A percentile compares a stretch with the other conserved stretches of the same genome.
Evolutionary conservation across 2,888 invertebrate species (phyloP).

Genomic region (Dynastes hyllus): DNA sequence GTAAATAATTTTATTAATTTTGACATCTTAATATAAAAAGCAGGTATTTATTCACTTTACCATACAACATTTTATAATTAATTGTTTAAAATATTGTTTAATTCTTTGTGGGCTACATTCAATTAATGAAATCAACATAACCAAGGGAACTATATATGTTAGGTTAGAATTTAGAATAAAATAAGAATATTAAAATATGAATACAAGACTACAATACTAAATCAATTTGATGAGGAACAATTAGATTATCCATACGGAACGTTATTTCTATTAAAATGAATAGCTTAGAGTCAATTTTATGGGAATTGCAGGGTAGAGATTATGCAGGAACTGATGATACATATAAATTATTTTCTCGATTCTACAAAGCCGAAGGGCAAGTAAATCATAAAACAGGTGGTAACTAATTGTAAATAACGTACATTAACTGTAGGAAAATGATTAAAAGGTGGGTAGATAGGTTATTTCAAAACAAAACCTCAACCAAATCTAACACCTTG

Average conservation of each 20-base stretch:
- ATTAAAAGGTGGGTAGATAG: conserved; percentile 3
- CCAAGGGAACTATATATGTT: no score
- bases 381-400: not conserved
- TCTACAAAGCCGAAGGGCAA: conserved; percentile 22
- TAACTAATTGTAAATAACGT: not conserved
- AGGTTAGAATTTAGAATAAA: not conserved
- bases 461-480: not conserved
- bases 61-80: no score
- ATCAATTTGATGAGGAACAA: not conserved
- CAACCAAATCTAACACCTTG: conserved; percentile 9
- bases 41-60: no score
- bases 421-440: not conserved
- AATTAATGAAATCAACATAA: no score
- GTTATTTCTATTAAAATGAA: conserved; percentile 17
- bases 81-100: no score
- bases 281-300: conserved; percentile 2
- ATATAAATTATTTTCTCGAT: conserved; percentile 17
- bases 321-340: conserved; percentile 19
- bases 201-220: not conserved
- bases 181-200: not conserved
- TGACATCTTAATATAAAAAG: no score
- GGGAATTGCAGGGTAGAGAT: not conserved
- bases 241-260: not conserved
- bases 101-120: no score
- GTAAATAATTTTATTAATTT: no score